Conservation (phyloP, 1,140 invertebrate species). For the Archegozetes longisetosus region DNA sequence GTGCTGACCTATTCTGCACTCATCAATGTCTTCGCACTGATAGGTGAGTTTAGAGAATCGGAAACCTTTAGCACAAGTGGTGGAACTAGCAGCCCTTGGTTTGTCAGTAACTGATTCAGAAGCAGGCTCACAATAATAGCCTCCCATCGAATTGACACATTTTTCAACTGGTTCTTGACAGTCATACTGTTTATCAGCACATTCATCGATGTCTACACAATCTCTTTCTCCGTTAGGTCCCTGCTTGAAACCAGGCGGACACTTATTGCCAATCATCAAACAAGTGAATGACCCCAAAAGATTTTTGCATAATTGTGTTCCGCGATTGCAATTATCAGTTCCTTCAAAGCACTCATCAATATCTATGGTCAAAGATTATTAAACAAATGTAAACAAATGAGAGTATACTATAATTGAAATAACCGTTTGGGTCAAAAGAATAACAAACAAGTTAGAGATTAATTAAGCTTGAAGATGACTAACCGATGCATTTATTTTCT, state of each 20-base stretch:
- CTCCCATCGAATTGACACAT: conserved; percentile 3
- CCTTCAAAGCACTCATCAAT: conserved; percentile 2
- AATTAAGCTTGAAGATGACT: neutral
- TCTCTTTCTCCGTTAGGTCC: neutral
- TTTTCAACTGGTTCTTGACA: conserved; percentile 1
- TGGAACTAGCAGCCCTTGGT: neutral
- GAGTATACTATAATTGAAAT: neutral
- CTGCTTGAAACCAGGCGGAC: conserved; percentile 6
- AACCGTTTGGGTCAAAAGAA: neutral
- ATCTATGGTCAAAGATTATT: neutral
- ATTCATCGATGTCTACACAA: conserved; percentile 11
- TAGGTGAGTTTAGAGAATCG: conserved; percentile 2
- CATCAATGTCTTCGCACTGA: conserved; percentile 27
- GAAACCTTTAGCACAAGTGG: conserved; percentile 2
- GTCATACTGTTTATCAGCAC: neutral
- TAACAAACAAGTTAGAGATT: neutral
- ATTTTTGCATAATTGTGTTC: conserved; percentile 2
- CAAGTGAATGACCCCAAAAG: conserved; percentile 4
- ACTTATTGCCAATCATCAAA: neutral
- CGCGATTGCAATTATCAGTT: conserved; percentile 7
- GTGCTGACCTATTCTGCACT: conserved; percentile 24
- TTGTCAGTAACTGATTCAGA: neutral
- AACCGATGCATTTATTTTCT: conserved; percentile 3
- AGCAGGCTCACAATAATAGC: conserved; percentile 1
- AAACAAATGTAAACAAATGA: neutral